A percentile compares a stretch with the other conserved stretches of the same genome.
Conservation (phyloP, 64 coral and sea anemone species). For the Stichodactyla helianthus region DNA sequence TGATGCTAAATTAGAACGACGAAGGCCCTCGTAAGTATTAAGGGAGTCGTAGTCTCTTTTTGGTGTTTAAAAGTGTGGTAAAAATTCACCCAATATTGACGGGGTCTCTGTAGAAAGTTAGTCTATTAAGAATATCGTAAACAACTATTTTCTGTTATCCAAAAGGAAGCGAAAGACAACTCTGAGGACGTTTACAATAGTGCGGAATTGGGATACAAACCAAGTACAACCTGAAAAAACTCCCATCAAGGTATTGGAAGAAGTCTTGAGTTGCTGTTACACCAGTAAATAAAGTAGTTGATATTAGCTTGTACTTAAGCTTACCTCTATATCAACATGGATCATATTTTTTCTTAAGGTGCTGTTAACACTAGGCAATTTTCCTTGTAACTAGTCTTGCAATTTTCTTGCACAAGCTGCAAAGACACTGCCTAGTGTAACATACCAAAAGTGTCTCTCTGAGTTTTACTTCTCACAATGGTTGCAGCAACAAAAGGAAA, state of each 20-base stretch:
- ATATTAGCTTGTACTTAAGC: too few relatives aligned
- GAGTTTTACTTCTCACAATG: too few relatives aligned
- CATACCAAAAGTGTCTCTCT: too few relatives aligned
- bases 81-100: background rate
- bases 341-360: too few relatives aligned
- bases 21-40: background rate
- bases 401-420: too few relatives aligned
- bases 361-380: too few relatives aligned
- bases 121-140: background rate
- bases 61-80: background rate
- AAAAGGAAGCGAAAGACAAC: background rate
- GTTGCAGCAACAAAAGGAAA: too few relatives aligned
- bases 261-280: background rate
- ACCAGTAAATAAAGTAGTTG: background rate
- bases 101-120: background rate
- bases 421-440: too few relatives aligned
- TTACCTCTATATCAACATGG: too few relatives aligned
- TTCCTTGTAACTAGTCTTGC: too few relatives aligned
- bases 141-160: background rate
- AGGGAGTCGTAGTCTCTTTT: background rate
- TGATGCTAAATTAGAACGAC: background rate
- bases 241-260: background rate
- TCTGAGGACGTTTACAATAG: background rate
- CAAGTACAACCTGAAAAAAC: background rate
- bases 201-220: background rate